Conservation (phyloP, 2,113 vertebrate species). For the Eclectus roratus region DNA sequence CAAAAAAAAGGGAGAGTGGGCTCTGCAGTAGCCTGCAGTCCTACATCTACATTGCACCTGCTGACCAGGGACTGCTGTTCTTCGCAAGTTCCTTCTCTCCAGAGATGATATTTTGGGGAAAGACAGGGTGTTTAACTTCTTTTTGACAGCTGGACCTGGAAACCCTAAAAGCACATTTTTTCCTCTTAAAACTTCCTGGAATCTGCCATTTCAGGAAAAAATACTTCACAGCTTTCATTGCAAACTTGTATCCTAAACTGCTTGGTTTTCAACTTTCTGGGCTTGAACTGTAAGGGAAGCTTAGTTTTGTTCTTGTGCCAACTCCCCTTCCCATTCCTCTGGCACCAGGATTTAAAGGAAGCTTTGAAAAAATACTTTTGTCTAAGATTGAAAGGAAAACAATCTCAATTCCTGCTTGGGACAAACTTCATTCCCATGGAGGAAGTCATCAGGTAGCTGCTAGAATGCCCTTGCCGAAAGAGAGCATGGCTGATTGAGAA, state of each 20-base stretch:
- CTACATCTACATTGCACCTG: not conserved
- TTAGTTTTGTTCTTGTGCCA: not conserved
- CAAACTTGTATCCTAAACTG: not conserved
- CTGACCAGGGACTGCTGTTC: not conserved
- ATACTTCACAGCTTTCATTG: not conserved
- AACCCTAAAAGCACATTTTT: not conserved
- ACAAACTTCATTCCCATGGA: not conserved
- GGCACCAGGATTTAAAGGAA: not conserved
- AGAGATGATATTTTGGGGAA: not conserved
- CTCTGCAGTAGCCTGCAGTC: not conserved
- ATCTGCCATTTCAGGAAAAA: not conserved
- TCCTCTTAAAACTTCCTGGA: not conserved
- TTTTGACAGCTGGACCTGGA: not conserved
- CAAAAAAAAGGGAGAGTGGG: not conserved
- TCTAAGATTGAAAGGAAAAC: not conserved
- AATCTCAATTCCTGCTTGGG: not conserved
- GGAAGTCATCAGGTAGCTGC: not conserved
- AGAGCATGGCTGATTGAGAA: not conserved
- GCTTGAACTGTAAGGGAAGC: not conserved
- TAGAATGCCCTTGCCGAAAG: not conserved
- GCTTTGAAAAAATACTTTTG: not conserved
- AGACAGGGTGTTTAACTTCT: not conserved
- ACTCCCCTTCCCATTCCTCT: not conserved
- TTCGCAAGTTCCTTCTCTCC: not conserved
- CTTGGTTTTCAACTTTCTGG: not conserved